Percentiles rank a stretch among this genome's conserved stretches.
Evolutionary conservation across 2,888 invertebrate genomes (phyloP).

Genomic region (Diogma glabrata): DNA sequence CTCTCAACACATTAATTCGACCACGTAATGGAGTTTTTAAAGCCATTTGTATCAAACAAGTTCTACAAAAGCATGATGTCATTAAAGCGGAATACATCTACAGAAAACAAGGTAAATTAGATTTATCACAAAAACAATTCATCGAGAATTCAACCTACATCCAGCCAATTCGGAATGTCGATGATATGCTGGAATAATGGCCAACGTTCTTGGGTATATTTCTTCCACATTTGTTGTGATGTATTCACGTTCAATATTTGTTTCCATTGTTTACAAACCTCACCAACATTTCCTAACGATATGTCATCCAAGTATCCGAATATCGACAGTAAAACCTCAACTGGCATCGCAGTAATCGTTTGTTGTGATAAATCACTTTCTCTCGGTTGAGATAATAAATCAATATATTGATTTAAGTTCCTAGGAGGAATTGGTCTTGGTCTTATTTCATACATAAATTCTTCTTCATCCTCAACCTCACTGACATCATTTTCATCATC

Average conservation of each 20-base stretch:
- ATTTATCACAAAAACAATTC: not conserved
- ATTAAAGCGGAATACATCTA: constrained; percentile 57
- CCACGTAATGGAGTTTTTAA: constrained; percentile 50
- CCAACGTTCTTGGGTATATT: constrained; percentile 67
- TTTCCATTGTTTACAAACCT: constrained; percentile 78
- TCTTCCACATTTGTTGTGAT: constrained; percentile 67
- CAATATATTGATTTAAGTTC: constrained; percentile 30
- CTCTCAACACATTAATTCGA: constrained; percentile 73
- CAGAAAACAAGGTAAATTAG: constrained; percentile 15
- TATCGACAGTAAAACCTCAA: constrained; percentile 68
- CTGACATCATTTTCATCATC: constrained; percentile 26
- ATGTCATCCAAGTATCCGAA: constrained; percentile 86
- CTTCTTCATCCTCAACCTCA: constrained; percentile 19
- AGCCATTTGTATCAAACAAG: constrained; percentile 78
- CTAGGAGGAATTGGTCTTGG: constrained; percentile 26
- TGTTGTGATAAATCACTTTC: constrained; percentile 19
- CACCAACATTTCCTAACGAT: constrained; percentile 78
- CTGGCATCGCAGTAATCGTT: constrained; percentile 27
- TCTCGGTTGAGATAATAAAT: constrained; percentile 28
- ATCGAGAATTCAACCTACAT: constrained; percentile 42
- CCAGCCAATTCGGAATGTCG: constrained; percentile 65
- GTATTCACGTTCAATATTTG: constrained; percentile 68
- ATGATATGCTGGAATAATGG: constrained; percentile 71
- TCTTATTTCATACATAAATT: constrained; percentile 10
- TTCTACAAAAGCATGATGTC: constrained; percentile 73